Evolutionary conservation across 2,888 invertebrate species (phyloP).

Genomic region (Lampropteryx suffumata): DNA sequence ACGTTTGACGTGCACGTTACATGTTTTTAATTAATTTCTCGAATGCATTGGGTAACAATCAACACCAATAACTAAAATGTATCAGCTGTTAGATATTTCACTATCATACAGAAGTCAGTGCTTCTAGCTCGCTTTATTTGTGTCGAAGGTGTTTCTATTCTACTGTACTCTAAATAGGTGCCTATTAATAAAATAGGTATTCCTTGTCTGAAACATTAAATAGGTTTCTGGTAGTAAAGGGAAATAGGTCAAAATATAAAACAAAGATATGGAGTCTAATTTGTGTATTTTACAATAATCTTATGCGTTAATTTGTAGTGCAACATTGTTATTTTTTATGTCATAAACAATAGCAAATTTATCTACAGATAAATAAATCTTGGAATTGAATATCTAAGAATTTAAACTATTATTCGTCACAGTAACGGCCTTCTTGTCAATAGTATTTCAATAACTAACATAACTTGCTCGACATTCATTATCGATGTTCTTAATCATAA

Average conservation of each 20-base stretch:
- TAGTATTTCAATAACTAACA: no score
- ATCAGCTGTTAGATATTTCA: no score
- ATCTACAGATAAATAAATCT: constrained; percentile 1
- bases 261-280: constrained; percentile 7
- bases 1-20: constrained; percentile 67
- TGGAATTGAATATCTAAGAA: not conserved
- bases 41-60: constrained; percentile 13
- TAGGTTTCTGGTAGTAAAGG: not conserved
- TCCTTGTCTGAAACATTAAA: no score
- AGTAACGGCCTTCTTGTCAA: no score
- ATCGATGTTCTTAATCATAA: no score
- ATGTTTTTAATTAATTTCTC: constrained; percentile 46
- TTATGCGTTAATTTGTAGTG: constrained; percentile 4
- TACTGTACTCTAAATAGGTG: no score
- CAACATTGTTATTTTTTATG: not conserved
- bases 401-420: not conserved
- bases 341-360: not conserved
- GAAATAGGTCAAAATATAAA: not conserved
- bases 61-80: no score
- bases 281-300: constrained; percentile 12
- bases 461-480: no score
- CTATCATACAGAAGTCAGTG: no score
- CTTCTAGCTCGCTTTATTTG: no score
- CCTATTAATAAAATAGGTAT: no score
- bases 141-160: no score